Conservation (phyloP, 2,113 vertebrate species). For the Ophiodon elongatus region DNA sequence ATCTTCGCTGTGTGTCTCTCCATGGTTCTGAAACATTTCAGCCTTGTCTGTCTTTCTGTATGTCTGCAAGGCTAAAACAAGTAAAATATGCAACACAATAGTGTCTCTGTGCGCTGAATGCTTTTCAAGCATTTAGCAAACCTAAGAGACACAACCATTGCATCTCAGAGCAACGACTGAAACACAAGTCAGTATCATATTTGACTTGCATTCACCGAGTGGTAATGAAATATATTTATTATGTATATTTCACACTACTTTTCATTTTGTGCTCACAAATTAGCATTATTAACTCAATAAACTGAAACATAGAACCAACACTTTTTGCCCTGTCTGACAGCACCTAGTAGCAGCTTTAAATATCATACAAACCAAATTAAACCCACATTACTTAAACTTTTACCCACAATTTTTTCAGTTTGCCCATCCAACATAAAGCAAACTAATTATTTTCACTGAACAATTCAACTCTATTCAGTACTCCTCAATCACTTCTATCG, state of each 20-base stretch:
- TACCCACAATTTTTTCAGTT: not conserved
- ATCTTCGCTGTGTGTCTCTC: not conserved
- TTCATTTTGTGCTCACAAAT: not conserved
- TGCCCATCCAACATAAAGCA: not conserved
- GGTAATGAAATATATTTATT: not conserved
- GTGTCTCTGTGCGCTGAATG: not conserved
- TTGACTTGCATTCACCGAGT: not conserved
- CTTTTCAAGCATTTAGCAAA: not conserved
- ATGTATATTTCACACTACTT: not conserved
- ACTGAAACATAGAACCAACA: not conserved
- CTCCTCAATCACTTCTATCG: conserved; percentile 41
- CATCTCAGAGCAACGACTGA: not conserved
- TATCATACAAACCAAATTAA: not conserved
- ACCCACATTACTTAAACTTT: not conserved
- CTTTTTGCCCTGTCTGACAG: not conserved
- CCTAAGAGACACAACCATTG: not conserved
- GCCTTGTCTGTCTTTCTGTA: too few relatives aligned
- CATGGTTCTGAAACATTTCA: not conserved
- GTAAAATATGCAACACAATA: not conserved
- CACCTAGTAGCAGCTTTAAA: not conserved
- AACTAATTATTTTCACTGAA: conserved; percentile 1
- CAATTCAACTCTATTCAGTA: conserved; percentile 29
- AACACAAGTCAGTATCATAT: not conserved
- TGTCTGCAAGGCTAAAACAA: not conserved
- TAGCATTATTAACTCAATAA: not conserved